Conservation (phyloP, 2,888 invertebrate species). For the Yponomeuta cagnagella region DNA sequence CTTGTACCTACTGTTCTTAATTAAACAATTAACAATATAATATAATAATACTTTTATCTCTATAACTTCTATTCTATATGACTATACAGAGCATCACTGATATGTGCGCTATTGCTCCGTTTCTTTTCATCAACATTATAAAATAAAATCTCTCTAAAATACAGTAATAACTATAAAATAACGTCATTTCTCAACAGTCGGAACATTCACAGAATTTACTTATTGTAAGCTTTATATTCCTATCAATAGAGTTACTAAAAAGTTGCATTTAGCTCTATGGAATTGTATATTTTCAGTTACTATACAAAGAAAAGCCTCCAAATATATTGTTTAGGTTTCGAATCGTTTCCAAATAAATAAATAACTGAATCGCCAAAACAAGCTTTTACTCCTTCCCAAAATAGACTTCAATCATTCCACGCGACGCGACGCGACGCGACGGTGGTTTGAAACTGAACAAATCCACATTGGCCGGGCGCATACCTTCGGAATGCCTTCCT, state of each 20-base stretch:
- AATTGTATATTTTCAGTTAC: no score
- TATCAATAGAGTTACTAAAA: neutral
- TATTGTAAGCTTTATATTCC: neutral
- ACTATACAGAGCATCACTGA: constrained; percentile 44
- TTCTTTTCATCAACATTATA: constrained; percentile 8
- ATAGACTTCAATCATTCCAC: neutral
- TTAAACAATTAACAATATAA: constrained; percentile 22
- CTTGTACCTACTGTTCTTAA: constrained; percentile 63
- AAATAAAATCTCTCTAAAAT: constrained; percentile 9
- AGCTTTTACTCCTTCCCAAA: neutral
- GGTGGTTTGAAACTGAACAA: neutral
- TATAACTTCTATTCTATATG: constrained; percentile 35
- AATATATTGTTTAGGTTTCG: neutral
- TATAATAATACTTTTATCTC: constrained; percentile 24
- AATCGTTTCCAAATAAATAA: neutral
- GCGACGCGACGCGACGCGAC: no score
- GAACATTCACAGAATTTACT: constrained; percentile 21
- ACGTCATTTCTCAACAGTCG: constrained; percentile 26
- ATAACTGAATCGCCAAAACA: neutral
- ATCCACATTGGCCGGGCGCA: neutral
- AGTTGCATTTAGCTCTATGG: neutral
- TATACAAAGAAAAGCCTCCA: neutral
- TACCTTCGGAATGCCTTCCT: no score
- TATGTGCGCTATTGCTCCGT: constrained; percentile 54
- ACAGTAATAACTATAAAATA: constrained; percentile 17